Evolutionary conservation across 2,113 vertebrate genomes (phyloP), one percentile per base, ranked within the genome.

Genomic region (Phylloscopus trochilus): DNA sequence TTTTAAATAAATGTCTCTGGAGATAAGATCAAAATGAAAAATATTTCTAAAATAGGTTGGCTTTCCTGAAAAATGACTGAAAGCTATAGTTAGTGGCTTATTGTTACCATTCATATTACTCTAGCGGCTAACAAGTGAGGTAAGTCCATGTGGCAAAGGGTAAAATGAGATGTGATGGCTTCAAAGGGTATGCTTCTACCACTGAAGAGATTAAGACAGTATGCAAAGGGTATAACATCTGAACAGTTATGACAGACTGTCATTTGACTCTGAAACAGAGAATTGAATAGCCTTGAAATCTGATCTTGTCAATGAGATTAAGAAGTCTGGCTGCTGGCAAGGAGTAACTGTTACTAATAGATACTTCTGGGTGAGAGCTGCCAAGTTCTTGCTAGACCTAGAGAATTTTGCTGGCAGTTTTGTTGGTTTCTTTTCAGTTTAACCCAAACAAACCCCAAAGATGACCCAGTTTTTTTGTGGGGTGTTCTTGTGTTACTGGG

Each of bases 301-400:
- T 72, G 81, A 62, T 93, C 95, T 46, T 69, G 47, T 92, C 87
- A 83, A 93, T 81, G 81, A 92, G 90, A 85, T 87, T 89, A 90
- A 92, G 78, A 78, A 93, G 76, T 84, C 81, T 95, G 89, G 91
- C 94, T 95, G 78, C 92, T 97, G 95, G 92, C 94, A 84, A 88
- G 74, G 91, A 89, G 72, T 84, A 91, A 49, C 77, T 96, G 39
- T n/a, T 95, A 41, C 85, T 91, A 78, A 80, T 70, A 73, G 62
- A 72, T 92, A 95, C 78, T 92, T 84, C 86, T 91, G 81, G 84
- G 56, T 90, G 46, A 83, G 81, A 93, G 66, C 93, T 96, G 86
- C 86, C 87, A 88, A 82, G 73, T 91, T 88, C 78, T 92, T 95
- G 35, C 86, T 93, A 93, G 81, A 94, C 87, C 55, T 39, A 10